A percentile compares a stretch with the other conserved stretches of the same genome.
phyloP scores from a whole-genome alignment of 2,113 vertebrate genomes.

The Noturus placidus region DNA sequence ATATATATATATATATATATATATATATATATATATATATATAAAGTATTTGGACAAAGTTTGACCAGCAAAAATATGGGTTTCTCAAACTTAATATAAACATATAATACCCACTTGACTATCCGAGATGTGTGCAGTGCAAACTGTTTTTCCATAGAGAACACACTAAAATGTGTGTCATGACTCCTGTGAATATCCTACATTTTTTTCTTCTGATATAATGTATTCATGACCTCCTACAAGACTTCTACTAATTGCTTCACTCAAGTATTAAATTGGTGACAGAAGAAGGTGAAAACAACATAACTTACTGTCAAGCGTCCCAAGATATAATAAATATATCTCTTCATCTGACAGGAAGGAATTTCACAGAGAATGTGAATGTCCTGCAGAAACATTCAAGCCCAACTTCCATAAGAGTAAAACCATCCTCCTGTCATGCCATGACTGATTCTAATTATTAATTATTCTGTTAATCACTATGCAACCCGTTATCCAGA shows the following conservation, averaged over 20 bases:
- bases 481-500: conserved; percentile 57
- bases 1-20: neutral
- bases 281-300: neutral
- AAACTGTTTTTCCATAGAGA: neutral
- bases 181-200: neutral
- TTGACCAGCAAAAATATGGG: neutral
- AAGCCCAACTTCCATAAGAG: neutral
- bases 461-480: conserved; percentile 48
- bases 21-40: neutral
- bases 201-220: neutral
- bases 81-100: neutral
- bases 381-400: neutral
- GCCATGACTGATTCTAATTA: neutral
- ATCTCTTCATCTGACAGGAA: neutral
- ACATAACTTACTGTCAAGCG: neutral
- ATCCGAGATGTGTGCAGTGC: neutral
- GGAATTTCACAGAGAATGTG: neutral
- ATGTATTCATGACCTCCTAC: neutral
- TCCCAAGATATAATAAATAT: neutral
- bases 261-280: neutral
- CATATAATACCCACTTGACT: neutral
- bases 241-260: neutral
- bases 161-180: neutral
- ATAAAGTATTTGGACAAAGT: neutral
- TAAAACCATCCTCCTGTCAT: neutral